These are phyloP conservation scores for Parthenolecanium corni DNA, from an alignment of 2,888 invertebrate genomes.

Conservation along the genomic window DNA sequence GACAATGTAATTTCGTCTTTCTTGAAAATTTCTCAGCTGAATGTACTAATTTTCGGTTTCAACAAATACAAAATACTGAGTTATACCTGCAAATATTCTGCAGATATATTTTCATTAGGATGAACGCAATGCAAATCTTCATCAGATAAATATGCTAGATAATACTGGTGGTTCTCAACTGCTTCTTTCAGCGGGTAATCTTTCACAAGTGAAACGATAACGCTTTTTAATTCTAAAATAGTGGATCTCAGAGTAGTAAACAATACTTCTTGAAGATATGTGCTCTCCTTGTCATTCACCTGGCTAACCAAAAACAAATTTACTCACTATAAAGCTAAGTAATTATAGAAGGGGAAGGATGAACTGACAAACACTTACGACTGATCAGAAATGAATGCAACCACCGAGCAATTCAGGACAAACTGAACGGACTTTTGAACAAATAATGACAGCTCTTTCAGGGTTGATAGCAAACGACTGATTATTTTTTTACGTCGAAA, in stretches of 20 bases:
- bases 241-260: not conserved
- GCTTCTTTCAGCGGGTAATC: constrained; percentile 1
- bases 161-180: not conserved
- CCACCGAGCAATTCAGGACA: constrained; percentile 10
- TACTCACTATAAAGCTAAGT: not conserved
- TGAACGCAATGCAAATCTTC: constrained; percentile 4
- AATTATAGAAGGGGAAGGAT: not conserved
- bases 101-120: not conserved
- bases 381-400: constrained; percentile 29
- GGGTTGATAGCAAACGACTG: not conserved
- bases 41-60: too few species aligned
- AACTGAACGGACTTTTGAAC: constrained; percentile 15
- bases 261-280: not conserved
- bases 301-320: not conserved
- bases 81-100: constrained; percentile 9
- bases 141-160: constrained; percentile 14
- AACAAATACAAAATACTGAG: not conserved
- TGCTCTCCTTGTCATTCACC: not conserved
- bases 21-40: not conserved
- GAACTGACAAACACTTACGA: constrained; percentile 2
- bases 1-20: not conserved
- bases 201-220: not conserved
- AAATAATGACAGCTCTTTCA: constrained; percentile 16
- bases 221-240: constrained; percentile 4
- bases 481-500: not conserved